Base-by-base conservation (phyloP, 2,113 vertebrate species). In the Chaetodon auriga region DNA sequence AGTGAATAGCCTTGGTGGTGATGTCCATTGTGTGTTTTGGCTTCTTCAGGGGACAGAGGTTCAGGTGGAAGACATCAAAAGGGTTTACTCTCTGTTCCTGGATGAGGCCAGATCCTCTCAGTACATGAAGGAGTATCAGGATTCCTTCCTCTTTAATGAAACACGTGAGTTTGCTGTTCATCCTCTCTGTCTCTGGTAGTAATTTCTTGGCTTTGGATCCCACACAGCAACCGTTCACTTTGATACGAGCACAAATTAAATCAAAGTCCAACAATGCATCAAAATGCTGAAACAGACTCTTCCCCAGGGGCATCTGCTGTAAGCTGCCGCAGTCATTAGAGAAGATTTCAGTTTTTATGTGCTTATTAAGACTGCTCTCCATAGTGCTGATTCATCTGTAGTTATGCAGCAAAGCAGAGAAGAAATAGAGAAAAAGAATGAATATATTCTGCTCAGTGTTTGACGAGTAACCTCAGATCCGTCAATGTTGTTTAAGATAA, bases 111-210 rank as follows among this genome's bases (percentile, higher is more conserved):
- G 97, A 6, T 97, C 97, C 41, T 97, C 97, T 1, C 96, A 97
- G 92, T 98, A 98, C 93, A 97, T 98, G 97, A 98, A 97, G 88
- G 97, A 98, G 57, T 97, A 97, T 84, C 97, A 98, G 90, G 97
- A 98, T 3, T 96, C 97, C 84, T 97, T 97, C 93, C 96, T 98
- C 89, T 98, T 98, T 83, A 97, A 98, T 0, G 97, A 98, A 93
- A 94, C 97, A 83, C 96, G 97, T 98, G 85, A 96, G 97, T 95
- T 68, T 25, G 3, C 8, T 38, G 2, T 36, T 55, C 6, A 8
- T 64, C 12, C n/a, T 46, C 9, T 68, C 11, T 25, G 0, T 68
- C 18, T 71, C 25, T 41, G 46, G 4, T 58, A 10, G n/a, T 18
- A 8, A 12, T 53, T 3, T 7, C 7, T 23, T 21, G 9, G 41